Percentiles rank a stretch among this genome's conserved stretches.
These are phyloP conservation scores for Anolis carolinensis DNA, from an alignment of 2,113 vertebrate genomes.

Conservation along the genomic window DNA sequence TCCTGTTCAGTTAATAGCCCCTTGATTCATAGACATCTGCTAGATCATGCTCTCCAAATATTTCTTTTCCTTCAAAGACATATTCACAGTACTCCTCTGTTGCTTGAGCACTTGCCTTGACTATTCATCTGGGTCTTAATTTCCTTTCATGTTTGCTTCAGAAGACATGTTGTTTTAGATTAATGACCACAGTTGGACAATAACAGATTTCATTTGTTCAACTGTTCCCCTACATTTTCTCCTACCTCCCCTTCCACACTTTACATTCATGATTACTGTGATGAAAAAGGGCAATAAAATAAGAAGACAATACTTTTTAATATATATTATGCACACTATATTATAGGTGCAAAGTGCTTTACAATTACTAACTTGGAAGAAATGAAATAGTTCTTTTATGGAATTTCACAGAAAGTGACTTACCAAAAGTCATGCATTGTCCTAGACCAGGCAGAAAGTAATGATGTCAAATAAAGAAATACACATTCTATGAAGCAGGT, in stretches of 20 bases:
- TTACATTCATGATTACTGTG: neutral
- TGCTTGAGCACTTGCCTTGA: neutral
- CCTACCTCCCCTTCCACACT: neutral
- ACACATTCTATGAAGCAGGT: neutral
- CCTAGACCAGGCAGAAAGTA: neutral
- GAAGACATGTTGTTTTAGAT: slow-evolving; percentile 13
- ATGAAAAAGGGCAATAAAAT: neutral
- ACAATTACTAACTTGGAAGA: neutral
- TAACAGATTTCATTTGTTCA: slow-evolving; percentile 4
- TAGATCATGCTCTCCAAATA: slow-evolving; percentile 7
- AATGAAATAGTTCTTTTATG: neutral
- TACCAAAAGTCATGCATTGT: neutral
- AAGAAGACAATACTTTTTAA: neutral
- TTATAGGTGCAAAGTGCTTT: neutral
- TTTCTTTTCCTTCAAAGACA: slow-evolving; percentile 25
- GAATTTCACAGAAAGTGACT: neutral
- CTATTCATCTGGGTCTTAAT: slow-evolving; percentile 22
- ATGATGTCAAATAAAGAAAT: neutral
- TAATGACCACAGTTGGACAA: neutral
- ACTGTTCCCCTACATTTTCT: neutral
- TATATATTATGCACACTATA: neutral
- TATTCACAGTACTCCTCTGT: slow-evolving; percentile 18
- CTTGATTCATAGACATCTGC: slow-evolving; percentile 58
- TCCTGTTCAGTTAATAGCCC: slow-evolving; percentile 51
- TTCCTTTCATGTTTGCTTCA: slow-evolving; percentile 32